Evolutionary conservation across 2,797 vertebrate species (phyloP).

Genomic region (Adelosebastes latens): DNA sequence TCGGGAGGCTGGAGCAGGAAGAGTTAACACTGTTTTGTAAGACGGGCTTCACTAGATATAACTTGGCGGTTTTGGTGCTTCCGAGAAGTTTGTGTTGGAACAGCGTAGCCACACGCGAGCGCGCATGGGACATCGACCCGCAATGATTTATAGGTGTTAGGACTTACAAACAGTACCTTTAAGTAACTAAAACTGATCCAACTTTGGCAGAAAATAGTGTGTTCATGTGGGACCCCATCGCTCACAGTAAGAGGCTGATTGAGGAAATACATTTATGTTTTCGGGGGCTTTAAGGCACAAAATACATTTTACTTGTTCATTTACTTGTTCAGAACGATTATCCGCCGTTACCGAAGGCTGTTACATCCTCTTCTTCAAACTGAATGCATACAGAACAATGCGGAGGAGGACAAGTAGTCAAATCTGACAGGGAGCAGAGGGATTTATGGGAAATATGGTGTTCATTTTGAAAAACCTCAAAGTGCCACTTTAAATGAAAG

Average conservation of each 20-base stretch:
- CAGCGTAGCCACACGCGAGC: no score
- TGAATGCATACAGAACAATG: not conserved
- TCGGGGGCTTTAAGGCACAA: not conserved
- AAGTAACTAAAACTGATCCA: not conserved
- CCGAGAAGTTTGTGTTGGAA: no score
- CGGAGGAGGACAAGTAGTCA: constrained; percentile 7
- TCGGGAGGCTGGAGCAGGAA: no score
- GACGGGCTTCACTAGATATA: no score
- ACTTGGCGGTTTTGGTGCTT: no score
- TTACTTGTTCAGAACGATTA: not conserved
- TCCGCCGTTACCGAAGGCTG: not conserved
- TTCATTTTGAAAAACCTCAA: constrained; percentile 19
- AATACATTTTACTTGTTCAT: not conserved
- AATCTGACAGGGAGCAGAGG: not conserved
- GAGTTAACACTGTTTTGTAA: no score
- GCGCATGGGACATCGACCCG: no score
- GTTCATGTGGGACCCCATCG: no score
- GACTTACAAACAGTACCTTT: no score
- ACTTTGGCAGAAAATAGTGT: no score
- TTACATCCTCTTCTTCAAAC: constrained; percentile 4
- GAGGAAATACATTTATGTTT: not conserved
- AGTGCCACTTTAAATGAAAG: constrained; percentile 21
- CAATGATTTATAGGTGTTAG: no score
- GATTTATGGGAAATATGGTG: not conserved
- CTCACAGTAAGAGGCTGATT: not conserved